phyloP scores from a whole-genome alignment of 2,797 vertebrate genomes.

The Takifugu rubripes region DNA sequence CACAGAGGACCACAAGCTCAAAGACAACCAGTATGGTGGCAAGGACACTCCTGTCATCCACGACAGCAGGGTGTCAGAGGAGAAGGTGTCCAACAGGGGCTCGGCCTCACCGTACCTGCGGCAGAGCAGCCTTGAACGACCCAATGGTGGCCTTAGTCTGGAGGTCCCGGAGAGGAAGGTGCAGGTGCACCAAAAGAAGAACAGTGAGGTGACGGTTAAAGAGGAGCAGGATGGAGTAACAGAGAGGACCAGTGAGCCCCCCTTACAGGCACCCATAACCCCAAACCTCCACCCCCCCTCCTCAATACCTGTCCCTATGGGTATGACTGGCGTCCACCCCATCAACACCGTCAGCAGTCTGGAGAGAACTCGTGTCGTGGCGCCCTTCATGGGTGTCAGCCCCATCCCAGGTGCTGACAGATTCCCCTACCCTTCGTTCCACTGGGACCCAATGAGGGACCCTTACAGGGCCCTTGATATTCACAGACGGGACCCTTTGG shows the following conservation, averaged over 20 bases:
- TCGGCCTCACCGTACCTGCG: constrained; percentile 85
- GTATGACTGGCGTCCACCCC: constrained; percentile 88
- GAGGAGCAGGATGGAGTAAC: constrained; percentile 86
- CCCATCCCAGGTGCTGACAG: constrained; percentile 91
- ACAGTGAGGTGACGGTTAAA: constrained; percentile 91
- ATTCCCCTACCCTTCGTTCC: constrained; percentile 93
- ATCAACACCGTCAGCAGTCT: constrained; percentile 89
- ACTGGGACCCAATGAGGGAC: constrained; percentile 97
- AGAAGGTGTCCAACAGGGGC: constrained; percentile 83
- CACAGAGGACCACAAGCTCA: constrained; percentile 88
- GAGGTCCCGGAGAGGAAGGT: constrained; percentile 85
- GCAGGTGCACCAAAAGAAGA: constrained; percentile 83
- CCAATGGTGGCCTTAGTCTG: constrained; percentile 81
- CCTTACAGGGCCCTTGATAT: constrained; percentile 93
- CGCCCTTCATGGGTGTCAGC: constrained; percentile 96
- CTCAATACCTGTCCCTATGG: constrained; percentile 86
- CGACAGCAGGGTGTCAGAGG: constrained; percentile 80
- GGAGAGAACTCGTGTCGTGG: constrained; percentile 96
- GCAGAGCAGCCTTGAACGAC: constrained; percentile 81
- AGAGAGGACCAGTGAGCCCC: constrained; percentile 75
- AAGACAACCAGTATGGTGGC: constrained; percentile 85
- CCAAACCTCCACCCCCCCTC: constrained; percentile 79
- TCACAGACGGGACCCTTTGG: constrained; percentile 89
- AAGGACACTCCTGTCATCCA: constrained; percentile 84
- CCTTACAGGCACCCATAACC: constrained; percentile 50